phyloP scores from a whole-genome alignment of 2,888 invertebrate species.

The Gymnocheta viridis region DNA sequence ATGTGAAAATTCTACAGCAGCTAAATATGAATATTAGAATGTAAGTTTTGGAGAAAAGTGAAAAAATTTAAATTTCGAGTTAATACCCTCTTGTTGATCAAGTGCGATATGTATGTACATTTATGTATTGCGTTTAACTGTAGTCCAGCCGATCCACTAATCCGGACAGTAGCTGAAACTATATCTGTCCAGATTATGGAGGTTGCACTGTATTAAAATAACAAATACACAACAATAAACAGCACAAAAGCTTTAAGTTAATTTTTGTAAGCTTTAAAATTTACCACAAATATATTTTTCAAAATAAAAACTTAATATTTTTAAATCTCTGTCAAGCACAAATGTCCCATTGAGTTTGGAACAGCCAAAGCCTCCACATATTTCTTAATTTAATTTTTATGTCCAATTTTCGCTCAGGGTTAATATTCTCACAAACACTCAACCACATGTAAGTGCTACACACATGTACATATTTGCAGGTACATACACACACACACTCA shows the following conservation, averaged over 20 bases:
- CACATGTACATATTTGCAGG: neutral
- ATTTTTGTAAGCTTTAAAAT: neutral
- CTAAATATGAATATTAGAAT: no score
- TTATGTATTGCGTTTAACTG: no score
- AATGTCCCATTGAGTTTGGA: neutral
- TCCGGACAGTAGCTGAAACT: no score
- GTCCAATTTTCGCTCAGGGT: conserved; percentile 45
- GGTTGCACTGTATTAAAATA: no score
- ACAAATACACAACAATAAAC: neutral
- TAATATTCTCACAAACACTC: neutral
- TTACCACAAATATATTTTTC: neutral
- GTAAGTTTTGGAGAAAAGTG: no score
- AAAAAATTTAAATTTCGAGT: no score
- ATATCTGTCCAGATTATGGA: no score
- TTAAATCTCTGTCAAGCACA: conserved; percentile 3
- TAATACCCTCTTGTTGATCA: no score
- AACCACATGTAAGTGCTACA: neutral
- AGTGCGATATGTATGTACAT: no score
- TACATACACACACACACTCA: neutral
- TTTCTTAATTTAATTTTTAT: conserved; percentile 38
- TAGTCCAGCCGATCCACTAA: no score
- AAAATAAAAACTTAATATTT: neutral
- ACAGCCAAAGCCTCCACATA: conserved; percentile 14
- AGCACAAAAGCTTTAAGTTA: neutral
- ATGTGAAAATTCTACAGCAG: no score